A percentile compares a stretch with the other conserved stretches of the same genome.
phyloP scores from a whole-genome alignment of 2,113 vertebrate genomes.

The Barbus barbus region DNA sequence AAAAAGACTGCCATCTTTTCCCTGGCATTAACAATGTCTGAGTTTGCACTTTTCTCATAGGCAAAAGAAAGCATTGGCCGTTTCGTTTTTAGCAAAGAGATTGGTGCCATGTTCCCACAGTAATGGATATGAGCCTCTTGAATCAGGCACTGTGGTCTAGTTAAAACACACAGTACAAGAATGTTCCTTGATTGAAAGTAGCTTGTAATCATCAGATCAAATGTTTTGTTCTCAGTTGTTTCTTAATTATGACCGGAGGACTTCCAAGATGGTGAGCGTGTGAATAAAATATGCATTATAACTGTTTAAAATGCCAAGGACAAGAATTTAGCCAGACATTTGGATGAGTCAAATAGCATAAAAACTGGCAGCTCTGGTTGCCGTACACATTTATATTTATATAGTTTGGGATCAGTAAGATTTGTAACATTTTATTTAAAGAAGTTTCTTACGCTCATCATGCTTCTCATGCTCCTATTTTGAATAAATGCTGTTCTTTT shows the following conservation, averaged over 20 bases:
- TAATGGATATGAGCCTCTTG: background rate
- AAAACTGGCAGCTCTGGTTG: background rate
- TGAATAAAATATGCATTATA: background rate
- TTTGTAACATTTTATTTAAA: too few species aligned
- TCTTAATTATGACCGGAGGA: background rate
- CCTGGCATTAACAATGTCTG: conserved; percentile 36
- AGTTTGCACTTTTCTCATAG: conserved; percentile 43
- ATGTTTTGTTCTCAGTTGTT: conserved; percentile 1
- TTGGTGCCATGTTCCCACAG: conserved; percentile 36
- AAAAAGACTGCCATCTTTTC: conserved; percentile 40
- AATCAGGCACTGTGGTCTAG: background rate
- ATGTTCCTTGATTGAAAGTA: background rate
- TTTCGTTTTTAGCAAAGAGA: background rate
- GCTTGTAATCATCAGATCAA: conserved; percentile 25
- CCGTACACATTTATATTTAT: background rate
- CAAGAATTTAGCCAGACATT: background rate
- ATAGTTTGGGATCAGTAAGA: too few species aligned
- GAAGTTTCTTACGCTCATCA: too few species aligned
- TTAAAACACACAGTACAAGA: background rate
- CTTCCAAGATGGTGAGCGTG: background rate
- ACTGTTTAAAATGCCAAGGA: background rate
- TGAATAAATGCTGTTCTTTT: too few species aligned
- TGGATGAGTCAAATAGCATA: background rate
- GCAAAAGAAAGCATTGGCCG: conserved; percentile 12
- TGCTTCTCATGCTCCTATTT: too few species aligned